Evolutionary conservation across 1,140 invertebrate species (phyloP).

Genomic region (Ganaspis sp.): DNA sequence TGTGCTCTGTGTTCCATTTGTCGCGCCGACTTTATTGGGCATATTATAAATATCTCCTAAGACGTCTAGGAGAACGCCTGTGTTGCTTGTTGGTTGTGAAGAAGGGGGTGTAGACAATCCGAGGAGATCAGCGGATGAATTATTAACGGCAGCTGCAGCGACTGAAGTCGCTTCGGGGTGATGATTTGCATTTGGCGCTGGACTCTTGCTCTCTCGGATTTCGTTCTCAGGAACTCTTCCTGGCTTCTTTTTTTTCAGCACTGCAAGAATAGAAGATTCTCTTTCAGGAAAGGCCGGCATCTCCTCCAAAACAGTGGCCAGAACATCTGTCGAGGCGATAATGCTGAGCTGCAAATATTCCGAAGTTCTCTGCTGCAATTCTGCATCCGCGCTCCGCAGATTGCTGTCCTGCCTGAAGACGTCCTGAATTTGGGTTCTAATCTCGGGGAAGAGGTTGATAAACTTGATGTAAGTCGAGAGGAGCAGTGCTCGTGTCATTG

Average conservation of each 20-base stretch:
- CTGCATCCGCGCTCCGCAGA: slow-evolving; percentile 97
- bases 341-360: slow-evolving; percentile 98
- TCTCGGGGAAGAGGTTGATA: slow-evolving; percentile 99
- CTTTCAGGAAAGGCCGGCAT: slow-evolving; percentile 99
- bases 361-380: slow-evolving; percentile 97
- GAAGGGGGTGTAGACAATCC: slow-evolving; percentile 89
- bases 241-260: slow-evolving; percentile 98
- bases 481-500: slow-evolving; percentile 95
- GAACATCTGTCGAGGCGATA: slow-evolving; percentile 96
- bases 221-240: slow-evolving; percentile 91
- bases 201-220: slow-evolving; percentile 87
- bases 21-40: slow-evolving; percentile 79
- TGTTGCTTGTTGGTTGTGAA: slow-evolving; percentile 81
- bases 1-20: slow-evolving; percentile 79
- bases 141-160: slow-evolving; percentile 68
- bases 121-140: slow-evolving; percentile 87
- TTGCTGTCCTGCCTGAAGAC: slow-evolving; percentile 98
- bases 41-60: slow-evolving; percentile 90
- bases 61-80: slow-evolving; percentile 91
- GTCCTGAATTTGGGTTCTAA: slow-evolving; percentile 96
- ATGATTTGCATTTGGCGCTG: slow-evolving; percentile 81
- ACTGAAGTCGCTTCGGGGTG: slow-evolving; percentile 75
- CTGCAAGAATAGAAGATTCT: slow-evolving; percentile 97
- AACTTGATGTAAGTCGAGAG: slow-evolving; percentile 99
- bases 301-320: slow-evolving; percentile 99